Evolutionary conservation across 2,888 invertebrate species (phyloP), one percentile per base, ranked within the genome.

Genomic region (Ypsolopha scabrella): DNA sequence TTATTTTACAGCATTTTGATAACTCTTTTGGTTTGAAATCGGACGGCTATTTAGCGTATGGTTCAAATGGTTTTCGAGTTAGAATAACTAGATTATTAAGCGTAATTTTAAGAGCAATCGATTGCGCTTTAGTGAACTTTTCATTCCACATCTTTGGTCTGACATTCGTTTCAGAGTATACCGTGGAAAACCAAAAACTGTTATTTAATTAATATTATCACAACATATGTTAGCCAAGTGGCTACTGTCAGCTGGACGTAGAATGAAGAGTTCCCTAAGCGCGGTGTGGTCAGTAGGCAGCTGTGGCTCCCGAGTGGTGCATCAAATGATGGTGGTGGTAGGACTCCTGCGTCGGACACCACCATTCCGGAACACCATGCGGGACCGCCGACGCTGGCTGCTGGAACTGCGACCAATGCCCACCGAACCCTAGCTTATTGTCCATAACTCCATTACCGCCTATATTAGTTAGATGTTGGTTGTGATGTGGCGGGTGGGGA

Each of bases 271-370:
- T 80, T 72, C 75, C 76, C 83, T 87, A 87, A 83, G 83, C 83
- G 85, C 83, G 86, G 54, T 87, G 83, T 51, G 88, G 88, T 92
- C 91, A 93, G 88, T 93, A 93, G 50, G 93, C 93, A 54, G 93
- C 91, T 53, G 93, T 91, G 43, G 93, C 92, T 8, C 92, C 92
- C 35, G 88, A 86, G 60, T 90, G 90, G 72, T 89, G 90, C 88
- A 90, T 89, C 62, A 90, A 70, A 60, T 89, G 90, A 57, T 89
- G 89, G 67, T 86, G 85, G 59, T 86, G 79, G 58, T 80, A 86
- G 48, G 82, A 89, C 60, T 86, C 85, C 58, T 86, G 85, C 52
- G 83, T 70, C 41, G 85, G 85, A 59, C 85, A 85, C 85, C 85
- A 86, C 85, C 85, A 86, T 39, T 86, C 85, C 0, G 85, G 83